phyloP scores from a whole-genome alignment of 2,797 vertebrate species.

The Danio albolineatus region DNA sequence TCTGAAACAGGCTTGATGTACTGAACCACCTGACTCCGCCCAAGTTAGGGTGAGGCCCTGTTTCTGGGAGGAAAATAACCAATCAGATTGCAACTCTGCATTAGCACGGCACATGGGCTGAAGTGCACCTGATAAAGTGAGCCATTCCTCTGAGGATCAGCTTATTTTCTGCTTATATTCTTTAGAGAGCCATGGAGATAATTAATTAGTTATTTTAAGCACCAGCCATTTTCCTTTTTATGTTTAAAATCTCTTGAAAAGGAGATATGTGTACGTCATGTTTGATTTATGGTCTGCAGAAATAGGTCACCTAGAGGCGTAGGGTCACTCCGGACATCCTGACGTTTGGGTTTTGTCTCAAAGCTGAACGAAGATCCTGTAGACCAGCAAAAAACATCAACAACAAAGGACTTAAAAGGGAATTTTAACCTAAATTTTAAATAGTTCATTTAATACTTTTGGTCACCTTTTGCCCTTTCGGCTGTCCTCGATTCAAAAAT shows the following conservation, averaged over 20 bases:
- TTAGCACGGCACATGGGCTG: conserved; percentile 15
- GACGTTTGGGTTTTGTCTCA: conserved; percentile 90
- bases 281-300: conserved; percentile 8
- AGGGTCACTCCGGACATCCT: conserved; percentile 93
- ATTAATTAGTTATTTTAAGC: background rate
- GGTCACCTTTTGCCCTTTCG: conserved; percentile 30
- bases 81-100: conserved; percentile 42
- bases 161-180: background rate
- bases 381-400: conserved; percentile 18
- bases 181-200: conserved; percentile 7
- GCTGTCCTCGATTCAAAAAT: conserved; percentile 26
- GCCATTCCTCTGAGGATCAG: background rate
- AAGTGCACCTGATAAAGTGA: background rate
- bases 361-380: conserved; percentile 89
- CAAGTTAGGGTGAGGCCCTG: conserved; percentile 65
- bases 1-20: conserved; percentile 77
- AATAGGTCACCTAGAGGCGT: conserved; percentile 75
- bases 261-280: background rate
- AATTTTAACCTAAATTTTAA: background rate
- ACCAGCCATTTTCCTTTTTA: conserved; percentile 3
- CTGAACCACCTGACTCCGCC: conserved; percentile 80
- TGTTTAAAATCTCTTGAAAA: background rate
- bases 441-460: background rate
- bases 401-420: conserved; percentile 16
- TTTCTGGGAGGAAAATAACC: conserved; percentile 68